These are phyloP conservation scores for Thomomys bottae DNA, from an alignment of 2,113 vertebrate genomes.

Conservation along the genomic window DNA sequence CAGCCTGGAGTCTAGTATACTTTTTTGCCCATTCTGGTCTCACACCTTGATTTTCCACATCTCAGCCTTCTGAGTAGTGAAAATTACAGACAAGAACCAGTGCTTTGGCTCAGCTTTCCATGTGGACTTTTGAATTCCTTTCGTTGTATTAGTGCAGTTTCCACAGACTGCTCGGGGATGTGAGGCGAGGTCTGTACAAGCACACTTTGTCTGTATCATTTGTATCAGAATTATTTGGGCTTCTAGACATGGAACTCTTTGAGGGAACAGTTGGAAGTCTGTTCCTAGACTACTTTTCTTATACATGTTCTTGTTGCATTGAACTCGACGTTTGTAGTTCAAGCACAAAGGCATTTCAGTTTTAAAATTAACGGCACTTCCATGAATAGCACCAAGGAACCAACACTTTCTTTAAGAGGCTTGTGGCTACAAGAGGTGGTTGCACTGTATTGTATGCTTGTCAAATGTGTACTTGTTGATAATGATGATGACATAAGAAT, in stretches of 20 bases:
- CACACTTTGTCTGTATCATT: not conserved
- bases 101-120: not conserved
- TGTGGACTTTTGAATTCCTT: not conserved
- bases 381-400: constrained; percentile 7
- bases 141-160: not conserved
- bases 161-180: too few species aligned
- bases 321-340: not conserved
- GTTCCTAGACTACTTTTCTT: not conserved
- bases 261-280: not conserved
- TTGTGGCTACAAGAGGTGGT: constrained; percentile 3
- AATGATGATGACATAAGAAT: constrained; percentile 66
- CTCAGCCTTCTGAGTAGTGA: too few species aligned
- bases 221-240: not conserved
- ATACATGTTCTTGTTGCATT: not conserved
- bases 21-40: too few species aligned
- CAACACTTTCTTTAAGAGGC: constrained; percentile 17
- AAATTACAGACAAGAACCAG: too few species aligned
- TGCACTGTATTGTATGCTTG: not conserved
- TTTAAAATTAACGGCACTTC: constrained; percentile 14
- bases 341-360: not conserved
- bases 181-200: not conserved
- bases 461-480: constrained; percentile 62
- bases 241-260: not conserved
- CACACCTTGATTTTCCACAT: too few species aligned
- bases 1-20: too few species aligned